Base-by-base conservation (phyloP, 2,888 invertebrate species). In the Acrobasis consociella region DNA sequence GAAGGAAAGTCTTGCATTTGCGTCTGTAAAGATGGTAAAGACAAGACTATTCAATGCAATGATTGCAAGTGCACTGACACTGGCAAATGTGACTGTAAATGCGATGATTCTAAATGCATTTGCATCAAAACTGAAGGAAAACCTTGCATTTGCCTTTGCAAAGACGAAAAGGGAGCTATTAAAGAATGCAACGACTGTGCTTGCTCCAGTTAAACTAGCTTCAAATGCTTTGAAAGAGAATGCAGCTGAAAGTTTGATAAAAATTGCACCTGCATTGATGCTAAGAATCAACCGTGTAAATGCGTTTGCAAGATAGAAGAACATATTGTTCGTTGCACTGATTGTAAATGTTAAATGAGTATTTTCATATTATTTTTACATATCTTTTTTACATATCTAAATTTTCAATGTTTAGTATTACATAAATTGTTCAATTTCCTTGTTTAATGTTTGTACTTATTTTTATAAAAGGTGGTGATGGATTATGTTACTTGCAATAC, bases 91-190 rank as follows among this genome's bases (percentile, higher is more conserved):
- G 62, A 55, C 7, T 67, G 72, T 13, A 74, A 72, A 31, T 79
- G 82, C 56, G 69, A 68, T 46, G 74, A 73, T 10, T 46, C 67
- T 2, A 73, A 72, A 53, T 83, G 83, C 63, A 62, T 73, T 17
- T 82, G 81, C 37, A 66, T 84, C 1, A 62, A 64, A 0, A 80
- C 80, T 38, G 60, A 67, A 1, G 77, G 76, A 9, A 68, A 72
- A 17, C 1, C 62, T 15, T 75, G 76, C 56, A 62, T 77, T 11
- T 80, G 78, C 42, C 64, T 78, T 0, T 74, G 72, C 55, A 52
- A 68, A 0, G 67, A 75, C 5, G 64, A 65, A 0, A 65, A 70
- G 0, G 67, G 69, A 2, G 68, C 71, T 9, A 72, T 75, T 15
- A 65, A 66, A 11, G 58, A 50, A 9, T 75, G 76, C 49, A 63